These are phyloP conservation scores for Moxostoma hubbsi DNA, from an alignment of 2,797 vertebrate species.

Conservation along the genomic window DNA sequence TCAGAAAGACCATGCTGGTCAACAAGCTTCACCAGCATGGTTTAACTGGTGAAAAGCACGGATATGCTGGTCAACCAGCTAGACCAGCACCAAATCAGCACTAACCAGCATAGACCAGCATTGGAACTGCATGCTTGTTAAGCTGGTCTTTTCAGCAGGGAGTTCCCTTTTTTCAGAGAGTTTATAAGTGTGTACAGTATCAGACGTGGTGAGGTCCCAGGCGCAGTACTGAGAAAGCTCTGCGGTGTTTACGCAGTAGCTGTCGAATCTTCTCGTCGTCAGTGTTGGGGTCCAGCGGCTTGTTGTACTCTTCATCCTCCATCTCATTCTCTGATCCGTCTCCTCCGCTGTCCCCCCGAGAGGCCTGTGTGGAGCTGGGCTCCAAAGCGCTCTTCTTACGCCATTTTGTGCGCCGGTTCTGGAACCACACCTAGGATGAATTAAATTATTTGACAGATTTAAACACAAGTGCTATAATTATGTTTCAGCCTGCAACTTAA, in stretches of 20 bases:
- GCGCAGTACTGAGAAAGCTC: conserved; percentile 91
- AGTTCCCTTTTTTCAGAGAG: not conserved
- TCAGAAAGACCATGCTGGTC: too few species aligned
- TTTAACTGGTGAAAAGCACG: too few species aligned
- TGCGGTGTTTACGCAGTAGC: conserved; percentile 93
- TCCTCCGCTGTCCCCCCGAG: conserved; percentile 68
- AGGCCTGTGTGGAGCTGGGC: conserved; percentile 85
- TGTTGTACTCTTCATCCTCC: conserved; percentile 98
- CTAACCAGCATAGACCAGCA: too few species aligned
- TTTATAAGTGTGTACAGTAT: conserved; percentile 16
- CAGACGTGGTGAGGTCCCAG: conserved; percentile 89
- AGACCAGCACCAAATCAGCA: too few species aligned
- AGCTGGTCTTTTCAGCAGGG: too few species aligned
- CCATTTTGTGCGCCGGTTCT: conserved; percentile 98
- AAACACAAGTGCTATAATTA: too few species aligned
- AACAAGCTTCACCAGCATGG: too few species aligned
- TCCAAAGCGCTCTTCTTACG: conserved; percentile 94
- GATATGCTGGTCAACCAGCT: too few species aligned
- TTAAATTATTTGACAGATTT: not conserved
- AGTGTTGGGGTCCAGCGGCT: conserved; percentile 94
- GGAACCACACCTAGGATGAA: conserved; percentile 94
- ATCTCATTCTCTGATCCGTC: conserved; percentile 85
- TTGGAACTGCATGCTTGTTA: too few species aligned
- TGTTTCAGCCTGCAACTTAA: too few species aligned
- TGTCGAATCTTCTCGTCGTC: conserved; percentile 99